Conservation (phyloP, 2,888 invertebrate genomes). For the Mesochorus sp. region DNA sequence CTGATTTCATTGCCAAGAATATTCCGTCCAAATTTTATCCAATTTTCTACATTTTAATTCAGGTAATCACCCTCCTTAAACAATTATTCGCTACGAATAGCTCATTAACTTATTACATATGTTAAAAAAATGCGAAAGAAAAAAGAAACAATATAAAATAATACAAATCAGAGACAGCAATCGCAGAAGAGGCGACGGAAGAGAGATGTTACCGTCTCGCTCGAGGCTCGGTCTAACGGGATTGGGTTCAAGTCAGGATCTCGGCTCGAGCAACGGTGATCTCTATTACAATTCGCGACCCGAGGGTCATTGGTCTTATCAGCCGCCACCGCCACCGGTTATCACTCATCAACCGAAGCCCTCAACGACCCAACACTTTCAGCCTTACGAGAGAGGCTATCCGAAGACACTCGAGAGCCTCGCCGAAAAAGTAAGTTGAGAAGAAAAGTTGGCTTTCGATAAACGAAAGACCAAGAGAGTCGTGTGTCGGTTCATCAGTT, state of each 20-base stretch:
- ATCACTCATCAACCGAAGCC: constrained; percentile 95
- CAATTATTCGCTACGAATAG: too few species aligned
- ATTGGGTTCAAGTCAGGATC: constrained; percentile 82
- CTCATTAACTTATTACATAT: not conserved
- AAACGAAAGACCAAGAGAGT: constrained; percentile 11
- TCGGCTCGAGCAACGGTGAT: constrained; percentile 85
- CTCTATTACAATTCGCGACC: constrained; percentile 92
- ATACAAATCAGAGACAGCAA: constrained; percentile 83
- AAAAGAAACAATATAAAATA: constrained; percentile 39
- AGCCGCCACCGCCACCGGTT: constrained; percentile 92
- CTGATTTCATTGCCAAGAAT: too few species aligned
- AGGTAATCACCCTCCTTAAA: too few species aligned
- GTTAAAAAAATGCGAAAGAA: not conserved
- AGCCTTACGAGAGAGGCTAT: constrained; percentile 93
- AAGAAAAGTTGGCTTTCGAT: constrained; percentile 18
- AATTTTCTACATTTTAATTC: too few species aligned
- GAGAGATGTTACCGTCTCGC: constrained; percentile 90
- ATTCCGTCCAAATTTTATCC: too few species aligned
- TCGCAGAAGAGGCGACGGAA: constrained; percentile 88
- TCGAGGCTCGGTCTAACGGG: constrained; percentile 88
- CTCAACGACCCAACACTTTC: constrained; percentile 90
- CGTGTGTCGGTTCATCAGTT: constrained; percentile 20
- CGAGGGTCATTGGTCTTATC: constrained; percentile 84
- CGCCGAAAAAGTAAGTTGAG: constrained; percentile 88
- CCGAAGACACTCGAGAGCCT: constrained; percentile 95